Evolutionary conservation across 2,797 vertebrate genomes (phyloP), one percentile per base, ranked within the genome.

Genomic region (Alauda arvensis): DNA sequence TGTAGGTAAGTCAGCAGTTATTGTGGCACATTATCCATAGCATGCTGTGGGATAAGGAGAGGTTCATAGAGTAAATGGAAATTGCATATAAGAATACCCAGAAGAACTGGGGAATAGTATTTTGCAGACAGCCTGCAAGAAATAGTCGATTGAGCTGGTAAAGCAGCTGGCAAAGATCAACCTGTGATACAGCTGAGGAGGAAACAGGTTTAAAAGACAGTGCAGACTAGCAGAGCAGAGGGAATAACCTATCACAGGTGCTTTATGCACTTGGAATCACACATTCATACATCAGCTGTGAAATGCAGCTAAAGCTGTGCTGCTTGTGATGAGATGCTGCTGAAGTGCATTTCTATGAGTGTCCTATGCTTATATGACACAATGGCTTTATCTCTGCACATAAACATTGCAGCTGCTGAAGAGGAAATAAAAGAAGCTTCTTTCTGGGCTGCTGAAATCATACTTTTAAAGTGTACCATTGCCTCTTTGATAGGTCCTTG

Each of bases 331-430:
- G 67, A 94, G 77, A 88, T 60, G 51, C 63, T 77, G 53, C 66
- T 71, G 24, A 91, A 93, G 60, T 37, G 53, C 69, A 66, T 78
- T 92, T 89, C 87, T 78, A 7, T 37, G 77, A 78, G 87, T 39
- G 46, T 66, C 56, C 81, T 77, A 66, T 48, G 40, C 62, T 80
- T 91, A 57, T 39, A 56, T 48, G 72, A 65, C 56, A 87, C 10
- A 9, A 79, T 63, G 33, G 52, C 65, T 89, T 91, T 85, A 88
- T 85, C 81, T 92, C 45, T 57, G 34, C 46, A 29, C 63, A 85
- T 63, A 91, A 95, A 79, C 70, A 81, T 24, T 86, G 79, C 56
- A 88, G 46, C 63, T 89, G 87, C 86, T 90, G 77, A 81, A 82
- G 17, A 37, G n/a, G 48, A 78, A 87, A 90, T 83, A 74, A 88